These are phyloP conservation scores for Trichogramma dendrolimi DNA, from an alignment of 2,888 invertebrate genomes.

Conservation along the genomic window DNA sequence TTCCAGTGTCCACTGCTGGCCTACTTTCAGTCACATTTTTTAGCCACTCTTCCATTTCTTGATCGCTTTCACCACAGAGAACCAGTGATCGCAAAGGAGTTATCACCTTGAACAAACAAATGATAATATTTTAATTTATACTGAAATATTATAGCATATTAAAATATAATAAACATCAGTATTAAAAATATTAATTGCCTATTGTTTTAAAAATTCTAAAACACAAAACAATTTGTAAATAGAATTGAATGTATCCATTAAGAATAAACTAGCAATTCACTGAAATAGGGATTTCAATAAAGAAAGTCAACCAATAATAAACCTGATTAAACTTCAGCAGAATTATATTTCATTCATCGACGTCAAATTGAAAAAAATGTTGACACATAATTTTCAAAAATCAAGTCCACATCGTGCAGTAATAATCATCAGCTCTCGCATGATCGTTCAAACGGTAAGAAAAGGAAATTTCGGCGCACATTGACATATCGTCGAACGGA, in stretches of 20 bases:
- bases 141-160: not conserved
- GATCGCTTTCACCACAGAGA: slow-evolving; percentile 72
- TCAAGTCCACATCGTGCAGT: no score
- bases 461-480: no score
- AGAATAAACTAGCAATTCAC: no score
- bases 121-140: not conserved
- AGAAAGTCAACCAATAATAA: no score
- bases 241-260: not conserved
- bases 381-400: no score
- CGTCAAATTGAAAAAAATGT: no score
- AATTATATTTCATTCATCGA: no score
- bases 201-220: not conserved
- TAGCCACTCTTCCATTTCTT: slow-evolving; percentile 92
- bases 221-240: not conserved
- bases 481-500: no score
- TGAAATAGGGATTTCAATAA: no score
- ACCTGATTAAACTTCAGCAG: no score
- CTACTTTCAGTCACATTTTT: slow-evolving; percentile 65
- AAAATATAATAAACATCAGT: not conserved
- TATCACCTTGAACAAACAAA: slow-evolving; percentile 59
- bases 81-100: slow-evolving; percentile 75
- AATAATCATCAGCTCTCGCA: no score
- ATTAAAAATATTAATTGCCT: not conserved
- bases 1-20: slow-evolving; percentile 56
- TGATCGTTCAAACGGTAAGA: no score